Conservation (phyloP, 2,888 invertebrate species). For the Ennomos quercinarius region DNA sequence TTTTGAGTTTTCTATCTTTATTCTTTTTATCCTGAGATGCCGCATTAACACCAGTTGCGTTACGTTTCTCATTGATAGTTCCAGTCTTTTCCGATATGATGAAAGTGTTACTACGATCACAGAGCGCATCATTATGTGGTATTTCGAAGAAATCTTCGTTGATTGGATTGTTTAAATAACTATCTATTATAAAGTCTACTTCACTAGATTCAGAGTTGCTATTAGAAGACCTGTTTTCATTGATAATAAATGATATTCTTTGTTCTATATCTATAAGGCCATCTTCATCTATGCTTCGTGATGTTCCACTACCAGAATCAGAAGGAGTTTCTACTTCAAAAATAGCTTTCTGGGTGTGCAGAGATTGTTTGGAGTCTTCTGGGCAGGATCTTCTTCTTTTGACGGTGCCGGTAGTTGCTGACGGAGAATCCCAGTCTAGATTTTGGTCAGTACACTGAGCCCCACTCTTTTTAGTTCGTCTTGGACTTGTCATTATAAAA, state of each 20-base stretch:
- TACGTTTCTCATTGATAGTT: constrained; percentile 53
- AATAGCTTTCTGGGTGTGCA: constrained; percentile 59
- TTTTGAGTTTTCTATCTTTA: constrained; percentile 67
- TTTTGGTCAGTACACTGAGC: constrained; percentile 70
- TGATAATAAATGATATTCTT: constrained; percentile 79
- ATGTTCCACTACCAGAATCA: constrained; percentile 75
- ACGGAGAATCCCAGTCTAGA: constrained; percentile 90
- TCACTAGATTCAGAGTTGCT: constrained; percentile 80
- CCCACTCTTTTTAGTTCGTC: constrained; percentile 76
- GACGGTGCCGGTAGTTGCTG: constrained; percentile 89
- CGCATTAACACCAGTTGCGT: constrained; percentile 47
- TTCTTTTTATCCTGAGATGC: constrained; percentile 59
- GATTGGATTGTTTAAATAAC: constrained; percentile 62
- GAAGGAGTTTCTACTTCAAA: constrained; percentile 75
- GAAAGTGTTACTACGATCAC: constrained; percentile 72
- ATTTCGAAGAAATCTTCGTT: constrained; percentile 55
- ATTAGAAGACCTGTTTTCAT: constrained; percentile 78
- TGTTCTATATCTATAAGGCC: constrained; percentile 76
- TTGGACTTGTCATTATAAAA: constrained; percentile 82
- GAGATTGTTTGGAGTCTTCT: constrained; percentile 60
- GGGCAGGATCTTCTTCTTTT: constrained; percentile 87
- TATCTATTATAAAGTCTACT: constrained; percentile 73
- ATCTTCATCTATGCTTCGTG: constrained; percentile 70
- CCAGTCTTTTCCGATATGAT: constrained; percentile 59
- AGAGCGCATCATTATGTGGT: constrained; percentile 60